phyloP scores from a whole-genome alignment of 2,113 vertebrate genomes.

The Mobula hypostoma region DNA sequence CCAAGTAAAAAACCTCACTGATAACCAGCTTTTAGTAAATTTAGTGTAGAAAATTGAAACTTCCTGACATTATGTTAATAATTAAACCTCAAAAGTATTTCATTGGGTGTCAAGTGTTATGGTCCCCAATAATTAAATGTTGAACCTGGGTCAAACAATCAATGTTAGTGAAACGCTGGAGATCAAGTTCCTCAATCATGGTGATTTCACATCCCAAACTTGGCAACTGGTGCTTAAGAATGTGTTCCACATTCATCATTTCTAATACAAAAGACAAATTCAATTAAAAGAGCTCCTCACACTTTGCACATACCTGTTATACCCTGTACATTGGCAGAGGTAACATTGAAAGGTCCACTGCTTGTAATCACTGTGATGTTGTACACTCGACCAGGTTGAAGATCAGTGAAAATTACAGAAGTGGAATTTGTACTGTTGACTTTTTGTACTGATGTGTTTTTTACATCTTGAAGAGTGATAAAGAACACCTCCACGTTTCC shows the following conservation, averaged over 20 bases:
- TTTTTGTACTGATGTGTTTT: too few species aligned
- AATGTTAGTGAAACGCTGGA: not conserved
- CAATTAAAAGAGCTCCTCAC: not conserved
- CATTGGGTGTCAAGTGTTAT: not conserved
- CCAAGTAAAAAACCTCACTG: not conserved
- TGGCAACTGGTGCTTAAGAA: not conserved
- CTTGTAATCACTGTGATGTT: constrained; percentile 39
- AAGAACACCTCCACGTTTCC: constrained; percentile 45
- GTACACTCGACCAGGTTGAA: constrained; percentile 49
- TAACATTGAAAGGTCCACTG: constrained; percentile 46
- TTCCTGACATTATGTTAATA: not conserved
- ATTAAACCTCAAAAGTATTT: not conserved
- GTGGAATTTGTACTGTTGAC: rapidly evolving
- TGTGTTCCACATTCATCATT: not conserved
- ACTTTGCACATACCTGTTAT: constrained; percentile 56
- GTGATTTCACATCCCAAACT: not conserved
- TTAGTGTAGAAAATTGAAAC: not conserved
- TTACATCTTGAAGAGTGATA: constrained; percentile 41
- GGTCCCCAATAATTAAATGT: too few species aligned
- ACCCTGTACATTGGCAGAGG: constrained; percentile 42
- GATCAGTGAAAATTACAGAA: constrained; percentile 16
- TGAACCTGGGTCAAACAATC: not conserved
- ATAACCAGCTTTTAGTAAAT: not conserved
- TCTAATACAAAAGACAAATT: not conserved
- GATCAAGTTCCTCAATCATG: not conserved